Conservation (phyloP, 2,888 invertebrate genomes). For the Timema podura region DNA sequence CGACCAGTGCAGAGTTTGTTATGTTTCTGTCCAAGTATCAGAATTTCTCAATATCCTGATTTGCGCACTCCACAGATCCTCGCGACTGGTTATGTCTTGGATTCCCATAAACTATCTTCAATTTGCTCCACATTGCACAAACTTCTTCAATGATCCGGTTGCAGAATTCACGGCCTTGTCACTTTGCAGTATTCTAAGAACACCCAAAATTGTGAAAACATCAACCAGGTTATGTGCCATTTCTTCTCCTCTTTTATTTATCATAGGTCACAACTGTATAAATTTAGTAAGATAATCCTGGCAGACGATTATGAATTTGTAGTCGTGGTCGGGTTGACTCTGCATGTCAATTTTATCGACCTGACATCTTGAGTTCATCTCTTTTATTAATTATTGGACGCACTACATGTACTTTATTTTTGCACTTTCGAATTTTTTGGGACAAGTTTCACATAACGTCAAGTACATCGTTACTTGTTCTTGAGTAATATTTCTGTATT, state of each 20-base stretch:
- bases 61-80: constrained; percentile 39
- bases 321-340: constrained; percentile 37
- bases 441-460: constrained; percentile 13
- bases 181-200: constrained; percentile 40
- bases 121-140: constrained; percentile 37
- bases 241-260: constrained; percentile 39
- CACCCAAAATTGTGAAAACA: constrained; percentile 42
- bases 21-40: constrained; percentile 39
- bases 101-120: constrained; percentile 42
- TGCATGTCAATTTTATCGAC: constrained; percentile 43
- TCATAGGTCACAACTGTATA: constrained; percentile 39
- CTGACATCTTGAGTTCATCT: constrained; percentile 40
- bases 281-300: constrained; percentile 45
- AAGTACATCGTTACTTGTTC: too few species aligned
- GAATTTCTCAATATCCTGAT: constrained; percentile 16
- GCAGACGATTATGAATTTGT: constrained; percentile 42
- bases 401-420: constrained; percentile 24
- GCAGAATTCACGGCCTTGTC: constrained; percentile 38
- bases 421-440: neutral
- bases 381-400: constrained; percentile 30
- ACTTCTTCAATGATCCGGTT: constrained; percentile 31
- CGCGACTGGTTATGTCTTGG: constrained; percentile 39
- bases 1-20: constrained; percentile 41
- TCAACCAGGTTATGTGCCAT: constrained; percentile 40
- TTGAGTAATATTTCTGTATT: neutral